Evolutionary conservation across 2,888 invertebrate genomes (phyloP).

Genomic region (Pristionchus entomophagus): DNA sequence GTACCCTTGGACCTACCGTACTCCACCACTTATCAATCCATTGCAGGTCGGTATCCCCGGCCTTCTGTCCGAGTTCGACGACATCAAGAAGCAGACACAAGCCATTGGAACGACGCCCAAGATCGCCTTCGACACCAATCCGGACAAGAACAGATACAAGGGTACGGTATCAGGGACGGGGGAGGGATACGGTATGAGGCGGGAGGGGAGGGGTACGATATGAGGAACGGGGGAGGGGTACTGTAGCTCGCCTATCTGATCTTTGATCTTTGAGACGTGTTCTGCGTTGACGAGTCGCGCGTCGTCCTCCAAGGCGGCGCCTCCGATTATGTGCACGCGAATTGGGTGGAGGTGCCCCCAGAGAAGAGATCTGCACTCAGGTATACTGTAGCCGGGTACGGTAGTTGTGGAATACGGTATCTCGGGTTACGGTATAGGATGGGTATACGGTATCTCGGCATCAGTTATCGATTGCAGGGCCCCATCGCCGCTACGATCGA

Average conservation of each 20-base stretch:
- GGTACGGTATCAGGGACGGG: too few relatives aligned
- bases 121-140: constrained; percentile 58
- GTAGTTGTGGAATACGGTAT: constrained; percentile 48
- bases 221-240: too few relatives aligned
- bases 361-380: not conserved
- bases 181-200: too few relatives aligned
- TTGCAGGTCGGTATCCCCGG: constrained; percentile 52
- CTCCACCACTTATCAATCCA: not conserved
- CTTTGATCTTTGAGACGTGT: constrained; percentile 60
- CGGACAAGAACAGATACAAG: constrained; percentile 68
- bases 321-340: not conserved
- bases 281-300: constrained; percentile 66
- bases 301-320: constrained; percentile 52
- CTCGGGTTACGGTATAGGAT: too few relatives aligned
- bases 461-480: too few relatives aligned
- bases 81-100: constrained; percentile 54
- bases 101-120: constrained; percentile 55
- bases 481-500: constrained; percentile 65
- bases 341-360: too few relatives aligned
- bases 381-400: not conserved
- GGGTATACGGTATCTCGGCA: too few relatives aligned
- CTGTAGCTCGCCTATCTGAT: not conserved
- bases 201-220: too few relatives aligned
- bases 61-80: constrained; percentile 52
- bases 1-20: too few relatives aligned